Evolutionary conservation across 1,140 invertebrate species (phyloP), one percentile per base, ranked within the genome.

Genomic region (Philopotamus ludificatus): DNA sequence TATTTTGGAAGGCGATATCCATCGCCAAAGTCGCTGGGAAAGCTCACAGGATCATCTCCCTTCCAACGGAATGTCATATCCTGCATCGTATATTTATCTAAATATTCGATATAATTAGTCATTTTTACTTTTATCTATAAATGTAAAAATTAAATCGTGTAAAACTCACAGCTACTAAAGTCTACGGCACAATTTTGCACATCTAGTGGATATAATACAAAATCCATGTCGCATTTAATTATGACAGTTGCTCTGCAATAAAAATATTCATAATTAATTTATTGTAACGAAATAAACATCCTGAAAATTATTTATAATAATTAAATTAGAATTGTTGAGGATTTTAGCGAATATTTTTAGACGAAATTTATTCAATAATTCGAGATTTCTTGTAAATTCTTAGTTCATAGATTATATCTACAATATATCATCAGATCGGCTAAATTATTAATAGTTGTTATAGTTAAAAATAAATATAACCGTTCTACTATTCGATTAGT

Each of bases 171-270:
- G 73, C 83, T 85, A 70, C 82, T 83, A 67, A 85, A 85, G 72
- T 85, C 84, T 63, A 85, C 83, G 42, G 76, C 76, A 74, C 84
- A 85, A 67, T 81, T 83, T 71, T 85, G 84, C 4, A 85, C 81
- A 71, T 85, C 84, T 61, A 85, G 70, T 2, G 83, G 84, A 69
- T 85, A 85, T 42, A 85, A 73, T 23, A 81, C 82, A 71, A 85
- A 85, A 71, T 85, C 80, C 83, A 85, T 85, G 70, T 84, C 81
- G 71, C 83, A 85, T 74, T 84, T 84, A 65, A 85, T 83, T 57
- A 83, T 83, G 47, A 85, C 81, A 25, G 83, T 84, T 8, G 83
- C 84, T 55, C 83, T 85, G 79, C 58, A 82, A 83, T 70, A 54
- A 66, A 66, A 70, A 45, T 44, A 70, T 54, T 47, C 10, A 53